Evolutionary conservation across 2,797 vertebrate genomes (phyloP).

Genomic region (Danionella dracula): DNA sequence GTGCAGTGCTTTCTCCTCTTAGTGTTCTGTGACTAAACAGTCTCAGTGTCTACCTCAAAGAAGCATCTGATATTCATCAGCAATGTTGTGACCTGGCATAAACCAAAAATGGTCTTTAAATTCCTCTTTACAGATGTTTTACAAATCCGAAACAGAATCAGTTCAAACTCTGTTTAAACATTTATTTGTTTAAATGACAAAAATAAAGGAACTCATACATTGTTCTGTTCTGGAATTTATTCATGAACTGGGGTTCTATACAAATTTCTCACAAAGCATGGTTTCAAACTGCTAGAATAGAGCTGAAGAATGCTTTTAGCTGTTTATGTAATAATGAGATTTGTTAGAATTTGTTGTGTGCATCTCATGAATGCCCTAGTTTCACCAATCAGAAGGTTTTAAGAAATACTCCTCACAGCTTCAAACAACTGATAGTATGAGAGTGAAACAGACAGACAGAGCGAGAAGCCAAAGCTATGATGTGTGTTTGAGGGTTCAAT

Average conservation of each 20-base stretch:
- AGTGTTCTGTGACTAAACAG: slow-evolving; percentile 60
- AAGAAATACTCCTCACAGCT: slow-evolving; percentile 24
- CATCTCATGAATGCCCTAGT: not conserved
- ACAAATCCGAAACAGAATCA: slow-evolving; percentile 43
- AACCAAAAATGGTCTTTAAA: slow-evolving; percentile 63
- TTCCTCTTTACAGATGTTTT: slow-evolving; percentile 46
- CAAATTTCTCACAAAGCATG: too few species aligned
- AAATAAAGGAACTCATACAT: slow-evolving; percentile 70
- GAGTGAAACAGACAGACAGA: slow-evolving; percentile 27
- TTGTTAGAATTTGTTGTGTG: too few species aligned
- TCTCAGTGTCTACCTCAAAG: slow-evolving; percentile 79
- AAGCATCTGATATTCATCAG: slow-evolving; percentile 68
- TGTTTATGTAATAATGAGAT: too few species aligned
- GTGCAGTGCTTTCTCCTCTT: slow-evolving; percentile 54
- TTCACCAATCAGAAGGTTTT: slow-evolving; percentile 4
- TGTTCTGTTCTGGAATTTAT: too few species aligned
- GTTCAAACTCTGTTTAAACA: slow-evolving; percentile 48
- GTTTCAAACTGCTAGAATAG: too few species aligned
- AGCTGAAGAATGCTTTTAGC: too few species aligned
- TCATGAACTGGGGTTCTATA: too few species aligned
- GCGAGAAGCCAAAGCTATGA: slow-evolving; percentile 29
- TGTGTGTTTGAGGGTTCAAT: slow-evolving; percentile 44
- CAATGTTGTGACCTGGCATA: slow-evolving; percentile 63
- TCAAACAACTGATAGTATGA: slow-evolving; percentile 12
- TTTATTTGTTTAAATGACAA: slow-evolving; percentile 54